A percentile compares a stretch with the other conserved stretches of the same genome.
phyloP scores from a whole-genome alignment of 2,888 invertebrate genomes.

The Oegoconia quadripuncta region DNA sequence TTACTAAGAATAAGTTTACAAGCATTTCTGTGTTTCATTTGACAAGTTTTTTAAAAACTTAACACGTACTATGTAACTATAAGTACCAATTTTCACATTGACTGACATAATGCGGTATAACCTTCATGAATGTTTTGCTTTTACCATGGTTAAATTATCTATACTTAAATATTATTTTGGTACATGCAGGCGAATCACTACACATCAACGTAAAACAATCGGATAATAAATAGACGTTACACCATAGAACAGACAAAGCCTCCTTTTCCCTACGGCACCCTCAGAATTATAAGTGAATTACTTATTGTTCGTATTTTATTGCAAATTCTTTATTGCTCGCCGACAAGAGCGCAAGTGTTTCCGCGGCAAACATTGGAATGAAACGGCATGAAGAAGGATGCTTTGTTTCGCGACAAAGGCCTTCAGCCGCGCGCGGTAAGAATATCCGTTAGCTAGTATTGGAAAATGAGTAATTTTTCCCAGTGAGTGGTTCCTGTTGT shows the following conservation, averaged over 20 bases:
- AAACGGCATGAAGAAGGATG: slow-evolving; percentile 27
- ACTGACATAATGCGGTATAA: no score
- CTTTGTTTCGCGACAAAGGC: slow-evolving; percentile 46
- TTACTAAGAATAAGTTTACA: slow-evolving; percentile 19
- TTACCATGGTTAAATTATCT: not conserved
- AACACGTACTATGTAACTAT: no score
- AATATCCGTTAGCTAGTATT: slow-evolving; percentile 27
- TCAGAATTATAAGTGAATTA: slow-evolving; percentile 44
- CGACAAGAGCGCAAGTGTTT: slow-evolving; percentile 25
- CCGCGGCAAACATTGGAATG: slow-evolving; percentile 16
- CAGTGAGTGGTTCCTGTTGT: slow-evolving; percentile 60
- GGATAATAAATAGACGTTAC: slow-evolving; percentile 26
- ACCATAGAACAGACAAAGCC: slow-evolving; percentile 25
- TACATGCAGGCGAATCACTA: not conserved
- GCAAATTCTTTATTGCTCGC: slow-evolving; percentile 38
- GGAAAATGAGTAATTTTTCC: slow-evolving; percentile 71
- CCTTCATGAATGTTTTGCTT: no score
- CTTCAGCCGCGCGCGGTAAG: slow-evolving; percentile 23
- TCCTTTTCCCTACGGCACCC: slow-evolving; percentile 49
- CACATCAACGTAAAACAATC: slow-evolving; percentile 29
- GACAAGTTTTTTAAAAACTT: no score
- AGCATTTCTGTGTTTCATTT: no score
- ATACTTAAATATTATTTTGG: not conserved
- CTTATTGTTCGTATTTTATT: slow-evolving; percentile 54
- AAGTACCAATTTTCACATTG: no score